Evolutionary conservation across 2,888 invertebrate species (phyloP), one percentile per base, ranked within the genome.

Genomic region (Holacanthella duospinosa): DNA sequence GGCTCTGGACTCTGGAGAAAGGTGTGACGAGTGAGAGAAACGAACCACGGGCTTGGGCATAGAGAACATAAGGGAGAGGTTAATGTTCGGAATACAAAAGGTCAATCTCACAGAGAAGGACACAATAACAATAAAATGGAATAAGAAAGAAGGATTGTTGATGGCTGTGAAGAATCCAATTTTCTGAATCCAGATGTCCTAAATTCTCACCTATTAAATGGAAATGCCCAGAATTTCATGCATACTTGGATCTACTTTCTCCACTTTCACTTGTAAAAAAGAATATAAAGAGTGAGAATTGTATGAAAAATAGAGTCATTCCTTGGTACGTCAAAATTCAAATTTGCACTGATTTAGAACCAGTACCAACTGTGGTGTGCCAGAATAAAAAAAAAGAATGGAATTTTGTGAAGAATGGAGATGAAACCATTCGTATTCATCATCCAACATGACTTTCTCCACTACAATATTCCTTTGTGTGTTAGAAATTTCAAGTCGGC

Each of bases 301-400:
- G 16, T 36, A 12, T 58, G 58, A 58, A 58, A 29, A 58, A 58
- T 58, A 28, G 43, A 25, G 21, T 43, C 58, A 43, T 58, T 58
- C 29, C 58, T 24, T 36, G 2, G 29, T 12, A 58, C 43, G 58
- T 58, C 58, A 58, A 58, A 58, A 58, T 58, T 58, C 58, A 58
- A 58, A 58, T 58, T 36, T 36, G 36, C 36, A 36, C 36, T 36
- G 36, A 36, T 36, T 36, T 36, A 36, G 16, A 36, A 36, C 36
- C 36, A 36, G 36, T 36, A 16, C 36, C 36, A 16, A 9, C 36
- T 36, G 36, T 6, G 36, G 36, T 36, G n/a, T 36, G 36, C 36
- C 36, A 36, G 16, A 36, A 36, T 6, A 16, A 16, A n/a, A 36
- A 36, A 36, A 36, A 36, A 36, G 36, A 36, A 36, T 36, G 6